phyloP scores from a whole-genome alignment of 2,113 vertebrate genomes.

The Ariopsis seemanni region DNA sequence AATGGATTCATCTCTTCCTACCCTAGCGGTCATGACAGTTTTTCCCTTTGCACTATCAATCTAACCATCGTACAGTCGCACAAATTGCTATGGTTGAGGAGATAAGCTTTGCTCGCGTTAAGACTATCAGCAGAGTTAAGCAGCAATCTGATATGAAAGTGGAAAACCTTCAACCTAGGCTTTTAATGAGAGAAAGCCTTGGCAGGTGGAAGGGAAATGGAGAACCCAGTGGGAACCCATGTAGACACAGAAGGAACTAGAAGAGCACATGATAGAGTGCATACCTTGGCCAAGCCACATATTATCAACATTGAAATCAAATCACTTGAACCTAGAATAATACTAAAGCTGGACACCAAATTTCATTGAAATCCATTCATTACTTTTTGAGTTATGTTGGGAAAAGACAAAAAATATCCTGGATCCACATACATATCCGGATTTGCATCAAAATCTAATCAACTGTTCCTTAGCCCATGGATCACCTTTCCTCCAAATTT shows the following conservation, averaged over 20 bases:
- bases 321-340: no score
- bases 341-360: no score
- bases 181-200: background rate
- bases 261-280: no score
- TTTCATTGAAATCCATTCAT: no score
- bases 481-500: no score
- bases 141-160: background rate
- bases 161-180: background rate
- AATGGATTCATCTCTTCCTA: background rate
- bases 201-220: background rate
- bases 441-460: no score
- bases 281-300: no score
- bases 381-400: no score
- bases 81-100: background rate
- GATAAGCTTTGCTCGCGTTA: background rate
- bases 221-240: background rate
- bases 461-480: no score
- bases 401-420: no score
- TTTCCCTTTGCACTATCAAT: background rate
- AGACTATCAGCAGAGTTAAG: background rate
- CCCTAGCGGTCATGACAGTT: background rate
- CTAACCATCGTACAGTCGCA: background rate
- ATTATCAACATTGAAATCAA: no score
- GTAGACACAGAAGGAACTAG: background rate
- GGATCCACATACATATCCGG: no score